Evolutionary conservation across 1,140 invertebrate genomes (phyloP).

Genomic region (Eumaeus atala): DNA sequence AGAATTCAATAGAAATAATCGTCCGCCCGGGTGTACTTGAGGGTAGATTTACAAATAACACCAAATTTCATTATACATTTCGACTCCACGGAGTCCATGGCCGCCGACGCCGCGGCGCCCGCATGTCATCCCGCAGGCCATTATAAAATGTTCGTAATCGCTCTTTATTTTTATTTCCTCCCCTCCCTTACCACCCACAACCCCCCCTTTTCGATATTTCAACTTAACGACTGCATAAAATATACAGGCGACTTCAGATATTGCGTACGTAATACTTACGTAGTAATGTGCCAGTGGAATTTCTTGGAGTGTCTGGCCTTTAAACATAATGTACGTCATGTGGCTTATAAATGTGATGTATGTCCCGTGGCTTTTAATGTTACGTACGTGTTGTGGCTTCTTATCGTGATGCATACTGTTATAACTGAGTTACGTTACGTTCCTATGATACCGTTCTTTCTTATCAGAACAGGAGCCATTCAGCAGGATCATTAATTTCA

Average conservation of each 20-base stretch:
- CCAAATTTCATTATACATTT: conserved; percentile 18
- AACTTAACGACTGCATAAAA: conserved; percentile 68
- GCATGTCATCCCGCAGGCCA: conserved; percentile 65
- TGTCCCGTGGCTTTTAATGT: too few relatives aligned
- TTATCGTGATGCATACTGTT: too few relatives aligned
- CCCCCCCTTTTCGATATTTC: conserved; percentile 55
- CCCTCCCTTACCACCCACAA: conserved; percentile 26
- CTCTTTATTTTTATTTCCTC: conserved; percentile 70
- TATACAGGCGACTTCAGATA: conserved; percentile 51
- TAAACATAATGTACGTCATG: too few relatives aligned
- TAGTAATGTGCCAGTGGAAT: conserved; percentile 13
- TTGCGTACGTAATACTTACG: conserved; percentile 8
- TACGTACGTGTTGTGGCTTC: too few relatives aligned
- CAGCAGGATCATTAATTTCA: too few relatives aligned
- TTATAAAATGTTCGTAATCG: conserved; percentile 71
- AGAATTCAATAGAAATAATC: too few relatives aligned
- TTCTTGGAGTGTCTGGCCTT: too few relatives aligned
- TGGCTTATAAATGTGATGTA: too few relatives aligned
- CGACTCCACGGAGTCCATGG: conserved; percentile 27
- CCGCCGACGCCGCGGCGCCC: conserved; percentile 49
- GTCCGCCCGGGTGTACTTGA: too few relatives aligned
- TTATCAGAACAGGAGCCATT: too few relatives aligned
- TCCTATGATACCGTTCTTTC: too few relatives aligned
- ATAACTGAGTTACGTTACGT: too few relatives aligned
- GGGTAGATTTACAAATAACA: conserved; percentile 11